These are phyloP conservation scores for Engystomops pustulosus DNA, from an alignment of 2,113 vertebrate genomes.

Conservation along the genomic window DNA sequence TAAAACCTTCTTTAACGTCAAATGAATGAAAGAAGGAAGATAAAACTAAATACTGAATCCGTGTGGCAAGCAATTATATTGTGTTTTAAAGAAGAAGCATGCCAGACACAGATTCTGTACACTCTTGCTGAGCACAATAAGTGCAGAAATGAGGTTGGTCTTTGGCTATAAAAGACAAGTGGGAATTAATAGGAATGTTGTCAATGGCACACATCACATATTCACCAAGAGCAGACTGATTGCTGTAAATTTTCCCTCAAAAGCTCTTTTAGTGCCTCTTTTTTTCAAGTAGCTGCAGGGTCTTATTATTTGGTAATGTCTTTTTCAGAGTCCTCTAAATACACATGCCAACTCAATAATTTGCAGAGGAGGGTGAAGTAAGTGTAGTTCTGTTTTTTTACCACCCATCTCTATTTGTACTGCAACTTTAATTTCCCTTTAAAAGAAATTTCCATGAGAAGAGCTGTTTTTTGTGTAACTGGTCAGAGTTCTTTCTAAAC, in stretches of 20 bases:
- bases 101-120: constrained; percentile 30
- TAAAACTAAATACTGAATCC: too few relatives aligned
- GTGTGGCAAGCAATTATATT: constrained; percentile 27
- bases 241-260: constrained; percentile 50
- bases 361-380: constrained; percentile 19
- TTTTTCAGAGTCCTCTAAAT: constrained; percentile 43
- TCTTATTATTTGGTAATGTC: constrained; percentile 50
- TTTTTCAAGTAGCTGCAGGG: constrained; percentile 48
- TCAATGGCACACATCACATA: constrained; percentile 47
- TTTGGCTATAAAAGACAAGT: constrained; percentile 47
- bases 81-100: constrained; percentile 39
- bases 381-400: constrained; percentile 39
- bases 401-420: constrained; percentile 14
- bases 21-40: not conserved
- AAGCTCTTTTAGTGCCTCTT: constrained; percentile 49
- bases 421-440: constrained; percentile 7
- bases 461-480: too few relatives aligned
- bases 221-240: constrained; percentile 49
- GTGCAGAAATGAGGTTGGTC: constrained; percentile 37
- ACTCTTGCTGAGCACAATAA: constrained; percentile 33
- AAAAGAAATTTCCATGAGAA: not conserved
- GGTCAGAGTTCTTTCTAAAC: too few relatives aligned
- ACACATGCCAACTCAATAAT: constrained; percentile 42
- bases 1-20: not conserved
- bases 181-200: constrained; percentile 52